Percentiles rank a stretch among this genome's conserved stretches.
Conservation (phyloP, 1,140 invertebrate species). For the Uloborus diversus region DNA sequence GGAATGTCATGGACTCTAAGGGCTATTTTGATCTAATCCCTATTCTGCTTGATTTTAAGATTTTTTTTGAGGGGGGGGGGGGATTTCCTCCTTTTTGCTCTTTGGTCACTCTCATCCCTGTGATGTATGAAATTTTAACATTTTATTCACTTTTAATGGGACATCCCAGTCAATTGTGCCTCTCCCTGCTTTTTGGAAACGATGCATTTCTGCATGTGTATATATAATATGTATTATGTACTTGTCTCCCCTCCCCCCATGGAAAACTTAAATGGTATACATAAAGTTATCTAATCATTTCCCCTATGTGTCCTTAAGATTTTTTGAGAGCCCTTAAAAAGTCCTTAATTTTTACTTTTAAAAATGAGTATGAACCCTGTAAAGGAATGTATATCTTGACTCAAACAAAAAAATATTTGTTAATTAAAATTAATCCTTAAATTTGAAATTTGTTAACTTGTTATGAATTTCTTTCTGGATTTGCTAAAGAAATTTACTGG, state of each 20-base stretch:
- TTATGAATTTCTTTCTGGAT: not conserved
- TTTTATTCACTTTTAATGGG: no score
- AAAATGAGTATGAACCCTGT: not conserved
- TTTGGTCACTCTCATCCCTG: no score
- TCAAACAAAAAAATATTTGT: not conserved
- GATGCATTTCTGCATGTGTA: no score
- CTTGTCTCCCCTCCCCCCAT: not conserved
- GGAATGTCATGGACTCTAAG: no score
- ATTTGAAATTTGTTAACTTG: not conserved
- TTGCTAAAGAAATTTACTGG: not conserved
- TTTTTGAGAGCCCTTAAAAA: not conserved
- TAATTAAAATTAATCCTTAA: not conserved
- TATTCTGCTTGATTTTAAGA: no score
- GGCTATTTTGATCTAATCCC: no score
- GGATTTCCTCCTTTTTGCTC: no score
- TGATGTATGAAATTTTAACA: no score
- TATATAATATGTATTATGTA: no score
- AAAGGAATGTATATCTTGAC: not conserved
- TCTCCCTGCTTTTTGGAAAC: no score
- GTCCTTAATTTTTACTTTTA: not conserved
- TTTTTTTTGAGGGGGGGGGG: no score
- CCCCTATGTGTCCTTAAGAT: not conserved
- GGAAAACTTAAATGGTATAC: not conserved
- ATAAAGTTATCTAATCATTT: not conserved
- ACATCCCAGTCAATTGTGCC: no score